These are phyloP conservation scores for Casuarius casuarius DNA, from an alignment of 2,113 vertebrate genomes.

Conservation along the genomic window DNA sequence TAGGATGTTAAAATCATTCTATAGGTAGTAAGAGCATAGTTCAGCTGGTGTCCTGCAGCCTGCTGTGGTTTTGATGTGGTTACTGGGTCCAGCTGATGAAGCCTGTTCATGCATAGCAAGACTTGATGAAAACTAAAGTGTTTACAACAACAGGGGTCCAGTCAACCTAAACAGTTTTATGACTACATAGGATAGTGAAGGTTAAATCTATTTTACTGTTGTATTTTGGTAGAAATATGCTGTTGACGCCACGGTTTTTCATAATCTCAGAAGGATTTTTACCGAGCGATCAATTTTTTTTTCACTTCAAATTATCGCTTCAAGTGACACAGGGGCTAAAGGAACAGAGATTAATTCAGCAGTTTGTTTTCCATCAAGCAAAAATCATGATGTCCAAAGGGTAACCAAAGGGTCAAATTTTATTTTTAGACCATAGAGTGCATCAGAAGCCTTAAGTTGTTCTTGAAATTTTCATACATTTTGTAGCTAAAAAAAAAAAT, in stretches of 20 bases:
- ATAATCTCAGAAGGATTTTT: constrained; percentile 23
- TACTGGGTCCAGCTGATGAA: neutral
- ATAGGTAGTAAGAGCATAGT: neutral
- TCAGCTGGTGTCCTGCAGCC: neutral
- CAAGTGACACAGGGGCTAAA: constrained; percentile 10
- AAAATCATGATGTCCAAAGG: neutral
- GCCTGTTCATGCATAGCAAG: neutral
- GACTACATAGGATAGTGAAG: neutral
- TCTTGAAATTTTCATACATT: neutral
- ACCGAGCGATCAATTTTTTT: constrained; percentile 20
- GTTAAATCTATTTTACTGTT: constrained; percentile 14
- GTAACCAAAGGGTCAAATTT: neutral
- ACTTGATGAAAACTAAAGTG: constrained; percentile 29
- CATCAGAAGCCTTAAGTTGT: neutral
- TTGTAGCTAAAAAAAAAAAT: neutral
- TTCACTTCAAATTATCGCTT: neutral
- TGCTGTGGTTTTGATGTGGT: neutral
- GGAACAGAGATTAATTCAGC: constrained; percentile 9
- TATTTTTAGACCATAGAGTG: neutral
- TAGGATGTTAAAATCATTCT: neutral
- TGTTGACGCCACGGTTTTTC: neutral
- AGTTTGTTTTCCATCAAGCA: constrained; percentile 2
- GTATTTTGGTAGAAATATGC: neutral
- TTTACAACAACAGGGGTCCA: neutral
- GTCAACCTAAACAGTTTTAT: neutral